A percentile compares a stretch with the other conserved stretches of the same genome.
Conservation (phyloP, 1,140 invertebrate genomes). For the Druon quercuslanigerum region DNA sequence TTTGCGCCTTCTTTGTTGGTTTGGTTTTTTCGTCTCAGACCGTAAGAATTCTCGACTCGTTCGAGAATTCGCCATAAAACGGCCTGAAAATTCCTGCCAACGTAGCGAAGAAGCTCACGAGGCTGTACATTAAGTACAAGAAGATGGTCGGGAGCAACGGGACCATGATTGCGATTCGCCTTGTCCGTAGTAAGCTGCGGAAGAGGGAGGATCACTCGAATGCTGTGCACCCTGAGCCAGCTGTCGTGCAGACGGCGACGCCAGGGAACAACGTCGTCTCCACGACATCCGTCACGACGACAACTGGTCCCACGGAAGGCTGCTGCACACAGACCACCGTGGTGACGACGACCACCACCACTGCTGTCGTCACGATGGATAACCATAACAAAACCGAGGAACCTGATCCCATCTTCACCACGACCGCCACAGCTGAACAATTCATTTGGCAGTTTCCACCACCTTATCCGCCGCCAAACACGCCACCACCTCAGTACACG, state of each 20-base stretch:
- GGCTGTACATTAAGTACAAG: slow-evolving; percentile 70
- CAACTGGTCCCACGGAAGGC: slow-evolving; percentile 33
- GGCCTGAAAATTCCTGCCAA: slow-evolving; percentile 63
- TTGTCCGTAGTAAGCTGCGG: slow-evolving; percentile 90
- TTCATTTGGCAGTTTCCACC: slow-evolving; percentile 88
- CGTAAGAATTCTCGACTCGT: slow-evolving; percentile 49
- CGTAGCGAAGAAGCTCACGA: slow-evolving; percentile 62
- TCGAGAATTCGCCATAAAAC: slow-evolving; percentile 52
- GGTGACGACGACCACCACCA: slow-evolving; percentile 52
- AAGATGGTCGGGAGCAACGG: slow-evolving; percentile 87
- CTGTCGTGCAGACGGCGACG: slow-evolving; percentile 78
- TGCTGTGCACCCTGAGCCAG: slow-evolving; percentile 79
- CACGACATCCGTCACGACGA: slow-evolving; percentile 48
- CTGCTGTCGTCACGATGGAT: slow-evolving; percentile 46
- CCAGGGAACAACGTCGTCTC: slow-evolving; percentile 40
- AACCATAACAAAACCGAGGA: slow-evolving; percentile 32
- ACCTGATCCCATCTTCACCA: slow-evolving; percentile 46
- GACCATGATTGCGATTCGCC: slow-evolving; percentile 88
- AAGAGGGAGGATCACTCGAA: slow-evolving; percentile 86
- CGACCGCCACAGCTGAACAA: slow-evolving; percentile 76
- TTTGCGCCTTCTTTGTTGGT: background rate
- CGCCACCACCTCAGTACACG: slow-evolving; percentile 81
- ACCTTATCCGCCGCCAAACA: slow-evolving; percentile 75
- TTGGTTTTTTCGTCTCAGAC: slow-evolving; percentile 38
- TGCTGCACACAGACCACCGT: slow-evolving; percentile 49